Percentiles rank a stretch among this genome's conserved stretches.
Evolutionary conservation across 2,797 vertebrate species (phyloP).

Genomic region (Enoplosus armatus): DNA sequence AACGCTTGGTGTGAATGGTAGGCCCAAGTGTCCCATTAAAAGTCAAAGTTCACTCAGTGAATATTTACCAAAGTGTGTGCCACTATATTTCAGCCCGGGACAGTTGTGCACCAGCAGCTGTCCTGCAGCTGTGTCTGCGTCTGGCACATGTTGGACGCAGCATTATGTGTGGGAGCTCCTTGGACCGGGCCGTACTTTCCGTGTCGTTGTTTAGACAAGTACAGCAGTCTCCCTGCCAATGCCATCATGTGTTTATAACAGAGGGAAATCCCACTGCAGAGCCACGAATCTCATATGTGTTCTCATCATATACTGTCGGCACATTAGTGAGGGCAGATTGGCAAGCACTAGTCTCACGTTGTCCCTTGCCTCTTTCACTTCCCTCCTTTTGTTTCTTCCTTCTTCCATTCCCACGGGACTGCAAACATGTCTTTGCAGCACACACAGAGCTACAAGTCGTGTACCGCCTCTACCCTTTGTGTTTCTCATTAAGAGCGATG

Average conservation of each 20-base stretch:
- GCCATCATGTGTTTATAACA: conserved; percentile 79
- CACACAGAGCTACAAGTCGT: not conserved
- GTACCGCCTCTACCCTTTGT: not conserved
- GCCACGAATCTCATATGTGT: conserved; percentile 24
- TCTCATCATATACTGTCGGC: conserved; percentile 25
- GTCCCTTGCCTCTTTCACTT: conserved; percentile 25
- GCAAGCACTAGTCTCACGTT: conserved; percentile 8
- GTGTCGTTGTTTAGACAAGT: conserved; percentile 78
- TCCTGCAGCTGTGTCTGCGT: conserved; percentile 55
- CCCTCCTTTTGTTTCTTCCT: not conserved
- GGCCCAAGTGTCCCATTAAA: not conserved
- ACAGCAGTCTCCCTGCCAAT: conserved; percentile 75
- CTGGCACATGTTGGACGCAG: conserved; percentile 53
- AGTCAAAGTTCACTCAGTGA: conserved; percentile 41
- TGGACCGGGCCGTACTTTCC: conserved; percentile 57
- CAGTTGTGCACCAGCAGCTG: conserved; percentile 56
- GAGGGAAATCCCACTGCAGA: conserved; percentile 77
- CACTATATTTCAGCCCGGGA: conserved; percentile 22
- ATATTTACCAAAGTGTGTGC: conserved; percentile 28
- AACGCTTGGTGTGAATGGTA: not conserved
- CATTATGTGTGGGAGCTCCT: conserved; percentile 61
- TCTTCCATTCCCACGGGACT: conserved; percentile 9
- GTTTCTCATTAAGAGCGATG: conserved; percentile 44
- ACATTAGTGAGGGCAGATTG: not conserved
- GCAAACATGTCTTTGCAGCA: conserved; percentile 10